phyloP scores from a whole-genome alignment of 2,888 invertebrate species.

The Parnassius glacialis region DNA sequence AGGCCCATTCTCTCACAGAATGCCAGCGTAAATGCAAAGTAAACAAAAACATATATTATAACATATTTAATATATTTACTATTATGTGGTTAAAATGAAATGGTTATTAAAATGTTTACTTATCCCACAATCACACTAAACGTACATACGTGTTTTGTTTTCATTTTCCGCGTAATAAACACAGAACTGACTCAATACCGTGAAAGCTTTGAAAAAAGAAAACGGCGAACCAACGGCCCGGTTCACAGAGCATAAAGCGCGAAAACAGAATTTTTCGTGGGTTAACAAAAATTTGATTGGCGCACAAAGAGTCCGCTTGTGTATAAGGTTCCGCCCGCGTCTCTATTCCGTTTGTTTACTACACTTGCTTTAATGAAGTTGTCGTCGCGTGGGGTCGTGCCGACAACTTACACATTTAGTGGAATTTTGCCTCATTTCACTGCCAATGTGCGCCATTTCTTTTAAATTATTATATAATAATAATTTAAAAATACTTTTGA shows the following conservation, averaged over 20 bases:
- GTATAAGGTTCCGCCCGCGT: constrained; percentile 33
- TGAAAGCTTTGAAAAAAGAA: constrained; percentile 18
- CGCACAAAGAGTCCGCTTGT: constrained; percentile 48
- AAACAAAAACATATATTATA: too few relatives aligned
- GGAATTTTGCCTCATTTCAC: constrained; percentile 13
- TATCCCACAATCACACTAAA: too few relatives aligned
- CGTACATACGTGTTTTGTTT: background rate
- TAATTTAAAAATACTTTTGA: too few relatives aligned
- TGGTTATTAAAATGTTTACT: too few relatives aligned
- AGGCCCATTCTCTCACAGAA: too few relatives aligned
- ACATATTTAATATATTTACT: too few relatives aligned
- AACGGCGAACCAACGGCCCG: constrained; percentile 23
- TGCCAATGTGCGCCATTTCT: constrained; percentile 1
- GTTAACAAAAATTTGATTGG: constrained; percentile 56
- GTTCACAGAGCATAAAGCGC: constrained; percentile 15
- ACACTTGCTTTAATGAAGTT: constrained; percentile 60
- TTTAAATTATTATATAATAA: too few relatives aligned
- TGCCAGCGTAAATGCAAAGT: too few relatives aligned
- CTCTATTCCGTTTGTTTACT: constrained; percentile 47
- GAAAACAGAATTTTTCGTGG: constrained; percentile 31
- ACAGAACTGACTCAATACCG: background rate
- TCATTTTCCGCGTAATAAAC: constrained; percentile 7
- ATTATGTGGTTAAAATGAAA: too few relatives aligned
- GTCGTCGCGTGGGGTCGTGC: constrained; percentile 40
- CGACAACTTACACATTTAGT: constrained; percentile 10